Conservation (phyloP, 2,113 vertebrate genomes). For the Melospiza melodia region DNA sequence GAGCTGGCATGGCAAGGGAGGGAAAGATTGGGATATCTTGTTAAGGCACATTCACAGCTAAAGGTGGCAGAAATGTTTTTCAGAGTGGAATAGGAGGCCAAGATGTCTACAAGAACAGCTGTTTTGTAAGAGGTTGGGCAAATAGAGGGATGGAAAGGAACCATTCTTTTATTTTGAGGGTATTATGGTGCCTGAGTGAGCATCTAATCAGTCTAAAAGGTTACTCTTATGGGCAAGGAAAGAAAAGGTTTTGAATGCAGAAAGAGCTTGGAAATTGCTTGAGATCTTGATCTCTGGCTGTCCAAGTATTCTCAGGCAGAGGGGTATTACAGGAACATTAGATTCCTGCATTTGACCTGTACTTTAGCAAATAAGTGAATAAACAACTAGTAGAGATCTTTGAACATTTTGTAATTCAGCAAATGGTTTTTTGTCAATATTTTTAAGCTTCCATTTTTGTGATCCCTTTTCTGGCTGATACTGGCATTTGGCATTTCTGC, state of each 20-base stretch:
- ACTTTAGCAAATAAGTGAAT: background rate
- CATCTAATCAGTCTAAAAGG: background rate
- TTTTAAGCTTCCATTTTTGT: background rate
- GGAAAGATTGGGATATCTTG: background rate
- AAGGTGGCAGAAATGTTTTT: background rate
- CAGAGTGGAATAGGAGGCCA: background rate
- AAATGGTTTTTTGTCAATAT: fast-evolving
- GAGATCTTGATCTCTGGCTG: background rate
- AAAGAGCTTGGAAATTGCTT: background rate
- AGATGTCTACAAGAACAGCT: background rate
- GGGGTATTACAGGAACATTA: background rate
- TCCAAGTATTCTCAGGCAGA: background rate
- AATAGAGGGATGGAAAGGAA: background rate
- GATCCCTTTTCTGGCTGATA: background rate
- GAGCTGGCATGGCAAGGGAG: background rate
- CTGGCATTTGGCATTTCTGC: background rate
- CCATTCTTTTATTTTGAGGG: background rate
- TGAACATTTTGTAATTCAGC: background rate
- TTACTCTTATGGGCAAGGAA: background rate
- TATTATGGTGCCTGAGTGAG: background rate
- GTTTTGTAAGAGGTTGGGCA: background rate
- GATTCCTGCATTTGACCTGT: background rate
- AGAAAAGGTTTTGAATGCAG: background rate
- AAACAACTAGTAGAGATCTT: background rate
- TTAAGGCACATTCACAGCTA: fast-evolving